Evolutionary conservation across 2,113 vertebrate genomes (phyloP), one percentile per base, ranked within the genome.

Genomic region (Clinocottus analis): DNA sequence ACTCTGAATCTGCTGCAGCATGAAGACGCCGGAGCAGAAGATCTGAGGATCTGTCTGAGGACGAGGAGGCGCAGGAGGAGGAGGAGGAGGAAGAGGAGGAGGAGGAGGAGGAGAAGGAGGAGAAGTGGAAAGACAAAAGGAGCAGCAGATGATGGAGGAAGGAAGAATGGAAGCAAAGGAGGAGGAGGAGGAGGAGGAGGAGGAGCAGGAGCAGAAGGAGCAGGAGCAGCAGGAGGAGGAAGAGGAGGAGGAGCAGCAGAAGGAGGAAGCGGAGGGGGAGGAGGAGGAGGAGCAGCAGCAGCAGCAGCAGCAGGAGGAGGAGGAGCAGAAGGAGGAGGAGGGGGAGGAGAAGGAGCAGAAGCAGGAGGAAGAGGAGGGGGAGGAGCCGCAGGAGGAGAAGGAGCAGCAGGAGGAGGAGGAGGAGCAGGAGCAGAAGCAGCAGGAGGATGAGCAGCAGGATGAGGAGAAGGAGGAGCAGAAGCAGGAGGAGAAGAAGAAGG

Each of bases 1-100:
- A 51, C 59, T 4, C 60, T 33, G 72, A 84, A 74, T 53, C 66
- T 59, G 66, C 79, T 60, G 79, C 66, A 17, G 63, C 61, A 71
- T 51, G 70, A 76, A 58, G 67, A 61, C n/a, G 74, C 49, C 66
- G 14, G 21, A 3, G 25, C 19, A 0, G 3, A 4, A 8, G 23
- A 49, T 81, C 64, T 58, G 65, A 49, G 65, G 63, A 10, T 23
- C 58, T 47, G 35, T 7, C 45, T 5, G 33, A 39, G 39, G 39
- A 11, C 25, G 10, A 14, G 25, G 55, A 25, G n/a, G 23, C 2
- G 25, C 25, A 27, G 9, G 25, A 56, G 55, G 49, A 51, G 8
- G 16, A 47, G 7, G 17, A 8, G n/a, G n/a, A n/a, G n/a, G n/a
- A n/a, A n/a, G n/a, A n/a, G 49, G 21, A 21, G 47, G 7, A 51